Conservation (phyloP, 35 echinoderm and acorn worm species). For the Stichopus chloronotus region DNA sequence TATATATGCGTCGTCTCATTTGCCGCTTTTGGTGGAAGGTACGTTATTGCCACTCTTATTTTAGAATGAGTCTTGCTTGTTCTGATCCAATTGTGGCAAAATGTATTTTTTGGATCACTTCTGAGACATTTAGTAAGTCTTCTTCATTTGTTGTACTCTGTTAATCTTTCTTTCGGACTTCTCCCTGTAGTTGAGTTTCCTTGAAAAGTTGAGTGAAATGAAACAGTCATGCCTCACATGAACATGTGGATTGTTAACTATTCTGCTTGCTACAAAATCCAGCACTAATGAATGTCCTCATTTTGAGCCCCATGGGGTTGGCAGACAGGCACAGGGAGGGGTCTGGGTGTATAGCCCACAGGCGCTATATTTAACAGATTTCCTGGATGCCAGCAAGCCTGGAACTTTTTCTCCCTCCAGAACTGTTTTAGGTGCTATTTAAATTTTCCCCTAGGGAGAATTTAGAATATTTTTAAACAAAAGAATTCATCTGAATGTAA, state of each 20-base stretch:
- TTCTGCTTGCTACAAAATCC: background rate
- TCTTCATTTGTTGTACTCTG: no score
- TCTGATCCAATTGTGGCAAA: no score
- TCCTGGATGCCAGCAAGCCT: slow-evolving; percentile 7
- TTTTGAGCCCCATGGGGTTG: slow-evolving; percentile 12
- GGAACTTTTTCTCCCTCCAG: background rate
- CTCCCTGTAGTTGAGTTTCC: background rate
- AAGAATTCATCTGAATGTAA: no score
- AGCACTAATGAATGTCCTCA: background rate
- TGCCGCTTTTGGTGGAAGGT: no score
- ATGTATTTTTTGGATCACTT: no score
- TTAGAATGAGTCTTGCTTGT: no score
- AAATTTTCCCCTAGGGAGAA: background rate
- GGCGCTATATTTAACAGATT: slow-evolving; percentile 16
- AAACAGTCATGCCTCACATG: slow-evolving; percentile 4
- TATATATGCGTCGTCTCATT: no score
- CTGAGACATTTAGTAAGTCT: no score
- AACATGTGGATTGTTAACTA: background rate
- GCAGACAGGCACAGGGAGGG: slow-evolving; percentile 8
- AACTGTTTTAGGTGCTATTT: background rate
- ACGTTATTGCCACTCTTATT: no score
- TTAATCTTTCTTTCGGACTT: background rate
- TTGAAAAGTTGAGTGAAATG: background rate
- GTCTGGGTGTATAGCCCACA: background rate
- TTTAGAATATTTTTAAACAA: background rate